phyloP scores from a whole-genome alignment of 2,797 vertebrate genomes.

The Sebastes vulpes region DNA sequence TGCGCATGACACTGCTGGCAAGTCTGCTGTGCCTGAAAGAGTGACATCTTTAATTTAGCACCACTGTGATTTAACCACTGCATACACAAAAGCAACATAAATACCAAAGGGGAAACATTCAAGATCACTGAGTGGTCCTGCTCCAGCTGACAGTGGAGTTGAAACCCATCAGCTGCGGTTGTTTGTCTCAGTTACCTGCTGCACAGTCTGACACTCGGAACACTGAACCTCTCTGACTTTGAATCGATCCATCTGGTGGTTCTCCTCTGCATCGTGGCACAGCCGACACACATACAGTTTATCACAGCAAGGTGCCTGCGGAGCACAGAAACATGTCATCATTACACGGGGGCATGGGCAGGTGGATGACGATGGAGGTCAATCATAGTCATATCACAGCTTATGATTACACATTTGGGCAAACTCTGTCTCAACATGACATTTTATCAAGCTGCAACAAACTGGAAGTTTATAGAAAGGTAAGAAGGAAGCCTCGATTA shows the following conservation, averaged over 20 bases:
- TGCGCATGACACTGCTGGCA: slow-evolving; percentile 89
- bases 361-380: background rate
- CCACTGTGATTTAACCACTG: background rate
- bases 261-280: slow-evolving; percentile 92
- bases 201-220: slow-evolving; percentile 86
- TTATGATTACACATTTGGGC: background rate
- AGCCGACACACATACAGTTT: slow-evolving; percentile 94
- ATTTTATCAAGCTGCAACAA: background rate
- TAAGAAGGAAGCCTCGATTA: background rate
- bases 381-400: background rate
- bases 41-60: background rate
- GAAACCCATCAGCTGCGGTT: background rate
- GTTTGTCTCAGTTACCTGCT: slow-evolving; percentile 83
- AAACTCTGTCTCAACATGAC: background rate
- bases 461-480: background rate
- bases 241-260: slow-evolving; percentile 93
- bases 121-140: background rate
- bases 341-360: background rate
- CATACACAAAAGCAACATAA: background rate
- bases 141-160: background rate
- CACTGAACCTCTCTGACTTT: slow-evolving; percentile 92
- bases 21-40: slow-evolving; percentile 86
- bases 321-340: background rate
- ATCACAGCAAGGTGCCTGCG: slow-evolving; percentile 93
- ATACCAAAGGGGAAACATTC: background rate